Percentiles rank a stretch among this genome's conserved stretches.
Conservation (phyloP, 92 coral and sea anemone species). For the Diadumene lineata region DNA sequence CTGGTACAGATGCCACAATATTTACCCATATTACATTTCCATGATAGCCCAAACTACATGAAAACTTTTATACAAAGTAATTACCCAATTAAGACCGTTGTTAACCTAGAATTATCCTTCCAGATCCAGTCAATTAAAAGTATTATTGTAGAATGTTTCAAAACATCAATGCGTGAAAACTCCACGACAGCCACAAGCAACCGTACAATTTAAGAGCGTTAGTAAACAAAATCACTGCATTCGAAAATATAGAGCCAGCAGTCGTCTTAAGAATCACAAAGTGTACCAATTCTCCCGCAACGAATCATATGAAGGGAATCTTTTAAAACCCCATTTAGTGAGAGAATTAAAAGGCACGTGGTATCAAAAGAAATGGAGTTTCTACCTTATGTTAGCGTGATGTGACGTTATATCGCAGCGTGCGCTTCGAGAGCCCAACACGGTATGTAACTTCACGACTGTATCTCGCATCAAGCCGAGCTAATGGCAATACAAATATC, state of each 20-base stretch:
- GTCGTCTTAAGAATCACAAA: background rate
- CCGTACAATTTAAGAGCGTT: too few relatives aligned
- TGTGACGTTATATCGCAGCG: background rate
- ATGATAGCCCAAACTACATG: background rate
- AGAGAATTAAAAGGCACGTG: background rate
- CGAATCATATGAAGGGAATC: background rate
- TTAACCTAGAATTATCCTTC: too few relatives aligned
- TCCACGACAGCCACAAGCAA: too few relatives aligned
- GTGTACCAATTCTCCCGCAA: too few relatives aligned
- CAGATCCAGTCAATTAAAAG: too few relatives aligned
- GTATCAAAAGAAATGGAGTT: background rate
- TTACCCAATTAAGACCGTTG: too few relatives aligned
- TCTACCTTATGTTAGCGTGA: background rate
- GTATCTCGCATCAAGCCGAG: background rate
- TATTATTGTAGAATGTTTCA: background rate
- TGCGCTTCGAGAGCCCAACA: too few relatives aligned
- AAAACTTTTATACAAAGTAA: background rate
- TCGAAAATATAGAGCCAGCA: background rate
- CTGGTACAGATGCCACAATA: background rate
- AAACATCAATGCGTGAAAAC: too few relatives aligned
- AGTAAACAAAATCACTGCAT: background rate
- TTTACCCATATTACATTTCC: too few relatives aligned
- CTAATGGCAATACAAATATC: background rate
- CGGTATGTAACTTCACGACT: too few relatives aligned
- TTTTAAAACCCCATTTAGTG: background rate